Evolutionary conservation across 1,140 invertebrate genomes (phyloP).

Genomic region (Dermatophagoides farinae): DNA sequence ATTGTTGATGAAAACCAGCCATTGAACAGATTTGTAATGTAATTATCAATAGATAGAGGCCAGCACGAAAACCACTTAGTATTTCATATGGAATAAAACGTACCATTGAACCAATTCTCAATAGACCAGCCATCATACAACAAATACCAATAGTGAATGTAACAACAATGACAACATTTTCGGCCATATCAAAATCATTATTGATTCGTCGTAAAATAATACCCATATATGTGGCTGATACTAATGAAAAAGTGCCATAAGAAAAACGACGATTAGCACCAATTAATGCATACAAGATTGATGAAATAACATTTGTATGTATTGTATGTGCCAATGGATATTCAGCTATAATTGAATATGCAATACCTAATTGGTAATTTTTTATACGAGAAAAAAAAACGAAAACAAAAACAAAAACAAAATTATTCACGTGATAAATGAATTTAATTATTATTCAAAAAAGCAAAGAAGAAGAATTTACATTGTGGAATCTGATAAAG

Average conservation of each 20-base stretch:
- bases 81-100: constrained; percentile 4
- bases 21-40: not conserved
- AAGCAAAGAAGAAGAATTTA: too few relatives aligned
- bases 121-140: not conserved
- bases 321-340: not conserved
- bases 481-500: constrained; percentile 4
- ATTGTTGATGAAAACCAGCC: not conserved
- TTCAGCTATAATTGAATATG: not conserved
- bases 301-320: not conserved
- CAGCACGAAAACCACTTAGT: not conserved
- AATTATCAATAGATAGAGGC: not conserved
- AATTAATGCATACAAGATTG: not conserved
- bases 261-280: not conserved
- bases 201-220: not conserved
- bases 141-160: not conserved
- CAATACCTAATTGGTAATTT: not conserved
- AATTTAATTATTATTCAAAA: too few relatives aligned
- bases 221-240: not conserved
- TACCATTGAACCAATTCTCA: not conserved
- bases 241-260: not conserved
- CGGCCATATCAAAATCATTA: too few relatives aligned
- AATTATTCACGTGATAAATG: too few relatives aligned
- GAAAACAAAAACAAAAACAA: not conserved
- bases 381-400: too few relatives aligned
- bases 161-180: not conserved